Evolutionary conservation across 2,888 invertebrate genomes (phyloP), one percentile per base, ranked within the genome.

Genomic region (Lottia scabra): DNA sequence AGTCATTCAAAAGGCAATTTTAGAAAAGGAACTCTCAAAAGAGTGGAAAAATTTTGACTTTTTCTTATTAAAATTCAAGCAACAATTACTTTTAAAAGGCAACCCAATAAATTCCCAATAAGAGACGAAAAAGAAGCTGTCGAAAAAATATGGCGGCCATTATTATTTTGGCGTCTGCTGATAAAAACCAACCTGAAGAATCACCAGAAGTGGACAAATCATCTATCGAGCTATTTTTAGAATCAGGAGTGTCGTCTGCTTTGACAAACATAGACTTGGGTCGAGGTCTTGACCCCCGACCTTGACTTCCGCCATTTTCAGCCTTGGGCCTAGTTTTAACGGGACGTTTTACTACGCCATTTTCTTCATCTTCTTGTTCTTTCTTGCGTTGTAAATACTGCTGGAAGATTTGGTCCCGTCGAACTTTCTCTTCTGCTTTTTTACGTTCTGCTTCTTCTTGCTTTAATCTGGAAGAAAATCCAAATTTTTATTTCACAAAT

Each of bases 301-400:
- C 38, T 38, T 38, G 38, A 38, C 38, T 38, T 56, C 75, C 72
- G n/a, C 70, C 56, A 15, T 72, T 72, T 64, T 76, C 38, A 4
- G 38, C 38, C 30, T 69, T 48, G 62, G 67, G 64, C n/a, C 68
- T 66, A 27, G 70, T 68, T 27, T 67, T 63, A 12, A 62, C 56
- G 30, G 68, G 64, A 15, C 74, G 65, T 23, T 75, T 46, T 38
- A 76, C 16, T 44, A 84, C 80, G 26, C 80, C 78, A 16, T 89
- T 88, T 73, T 88, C 88, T 43, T 90, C 90, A n/a, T 96, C 96
- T 91, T 96, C 96, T 89, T 97, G 96, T 77, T 95, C 93, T 71
- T 95, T 95, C 90, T 98, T 98, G 89, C 97, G 96, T 82, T 96
- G 91, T 90, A 96, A 95, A 91, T 98, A 96, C 90, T 96, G 95